Evolutionary conservation across 2,888 invertebrate genomes (phyloP), one percentile per base, ranked within the genome.

Genomic region (Mycalesis mineus): DNA sequence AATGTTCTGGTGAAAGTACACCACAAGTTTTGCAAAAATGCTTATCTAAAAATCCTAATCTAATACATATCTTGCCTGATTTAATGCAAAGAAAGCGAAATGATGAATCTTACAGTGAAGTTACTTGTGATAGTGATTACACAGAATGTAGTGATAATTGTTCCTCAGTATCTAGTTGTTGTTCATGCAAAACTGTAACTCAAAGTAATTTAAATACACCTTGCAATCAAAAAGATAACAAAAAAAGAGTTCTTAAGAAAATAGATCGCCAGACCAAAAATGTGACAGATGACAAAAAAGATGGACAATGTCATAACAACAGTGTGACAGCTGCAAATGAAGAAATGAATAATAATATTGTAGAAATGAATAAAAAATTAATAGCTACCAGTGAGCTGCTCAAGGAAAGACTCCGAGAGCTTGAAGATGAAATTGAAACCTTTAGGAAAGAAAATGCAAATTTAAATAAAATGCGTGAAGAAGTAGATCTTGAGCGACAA

Each of bases 401-500:
- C 61, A 92, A 92, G 76, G 87, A 83, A 14, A 92, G 94, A 50
- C 82, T 95, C 0, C 71, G 83, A 41, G 94, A 94, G 73, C 78
- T 95, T 39, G 94, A 95, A 80, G 84, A 89, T 57, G 94, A 92
- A 91, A 81, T 89, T 73, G 79, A 89, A 73, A 77, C 90, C 82
- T 79, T 91, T 86, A 75, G 85, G 77, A 75, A 91, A 80, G 84
- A 91, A 88, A 80, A 91, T 84, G 64, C 84, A 42, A 77, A 81
- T 74, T 68, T 89, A 72, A 67, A 82, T 68, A 87, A 91, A 84
- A 82, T 92, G 55, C 91, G 92, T 55, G 91, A 91, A 64, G 90
- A 92, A 60, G 79, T 94, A 57, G 93, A 93, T 65, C 74, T 90
- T 28, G 93, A 93, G 62, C 91, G 90, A 68, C 91, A 91, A 58